Percentiles rank a stretch among this genome's conserved stretches.
Conservation (phyloP, 2,888 invertebrate species). For the Bibio marci region DNA sequence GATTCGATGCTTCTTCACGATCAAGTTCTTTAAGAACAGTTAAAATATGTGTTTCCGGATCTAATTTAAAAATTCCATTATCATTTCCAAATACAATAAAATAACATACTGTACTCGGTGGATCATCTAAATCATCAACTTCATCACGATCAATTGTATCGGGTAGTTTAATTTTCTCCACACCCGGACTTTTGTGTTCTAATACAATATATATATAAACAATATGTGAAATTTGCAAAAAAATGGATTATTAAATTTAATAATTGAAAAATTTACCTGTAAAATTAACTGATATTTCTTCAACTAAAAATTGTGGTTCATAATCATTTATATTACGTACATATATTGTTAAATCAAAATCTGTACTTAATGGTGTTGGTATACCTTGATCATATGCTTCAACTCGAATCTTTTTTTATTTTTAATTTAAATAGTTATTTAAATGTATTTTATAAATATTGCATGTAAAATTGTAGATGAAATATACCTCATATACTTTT, state of each 20-base stretch:
- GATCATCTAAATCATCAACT: slow-evolving; percentile 65
- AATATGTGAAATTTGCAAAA: background rate
- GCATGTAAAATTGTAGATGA: background rate
- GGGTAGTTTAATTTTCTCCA: slow-evolving; percentile 50
- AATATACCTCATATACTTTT: slow-evolving; percentile 63
- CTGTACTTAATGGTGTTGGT: slow-evolving; percentile 73
- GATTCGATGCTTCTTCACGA: slow-evolving; percentile 49
- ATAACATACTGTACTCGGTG: slow-evolving; percentile 75
- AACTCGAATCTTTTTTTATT: slow-evolving; percentile 49
- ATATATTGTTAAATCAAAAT: slow-evolving; percentile 73
- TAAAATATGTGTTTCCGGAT: slow-evolving; percentile 49
- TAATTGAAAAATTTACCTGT: slow-evolving; percentile 39
- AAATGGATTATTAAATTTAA: background rate
- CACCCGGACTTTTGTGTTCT: slow-evolving; percentile 40
- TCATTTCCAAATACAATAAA: slow-evolving; percentile 78
- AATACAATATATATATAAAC: slow-evolving; percentile 1
- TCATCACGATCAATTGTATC: slow-evolving; percentile 75
- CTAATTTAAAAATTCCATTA: slow-evolving; percentile 48
- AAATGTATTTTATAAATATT: slow-evolving; percentile 10
- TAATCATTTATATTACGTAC: slow-evolving; percentile 80
- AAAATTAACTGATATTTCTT: slow-evolving; percentile 53
- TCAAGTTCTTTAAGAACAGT: slow-evolving; percentile 44
- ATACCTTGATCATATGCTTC: slow-evolving; percentile 81
- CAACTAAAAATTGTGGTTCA: slow-evolving; percentile 67
- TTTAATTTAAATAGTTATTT: slow-evolving; percentile 14